Evolutionary conservation across 1,140 invertebrate species (phyloP), one percentile per base, ranked within the genome.

Genomic region (Phortica variegata): DNA sequence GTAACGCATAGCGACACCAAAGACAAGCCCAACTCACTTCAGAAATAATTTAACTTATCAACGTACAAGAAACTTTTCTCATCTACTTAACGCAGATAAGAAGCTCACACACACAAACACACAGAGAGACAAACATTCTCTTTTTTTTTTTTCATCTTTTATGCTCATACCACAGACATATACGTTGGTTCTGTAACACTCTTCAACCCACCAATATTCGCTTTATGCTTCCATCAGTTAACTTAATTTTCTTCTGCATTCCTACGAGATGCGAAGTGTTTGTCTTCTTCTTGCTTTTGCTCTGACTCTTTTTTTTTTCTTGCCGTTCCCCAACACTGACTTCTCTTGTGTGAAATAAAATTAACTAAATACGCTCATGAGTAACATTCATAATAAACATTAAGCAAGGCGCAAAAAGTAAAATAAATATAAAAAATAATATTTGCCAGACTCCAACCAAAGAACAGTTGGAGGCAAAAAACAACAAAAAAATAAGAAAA

Each of bases 381-480:
- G 69, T 63, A 73, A 73, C 69, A 73, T 73, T 73, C 62, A 73
- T 70, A 73, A 73, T 73, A 73, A 73, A 73, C 70, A 65, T 73
- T 73, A 66, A 72, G 61, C 60, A 49, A 51, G 59, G 47, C 57
- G 54, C 63, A 56, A 68, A 60, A 65, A 59, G 58, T 58, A 51
- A 49, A 63, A 73, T 66, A 66, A 66, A 69, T 69, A 73, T 69
- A 66, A 69, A 73, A 73, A 70, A 73, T 71, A 71, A 70, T 62
- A 71, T 71, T 65, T 70, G 58, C 58, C 63, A 69, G 63, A 69
- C 63, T 68, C 63, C 65, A 26, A 10, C 23, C 10, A 10, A 5
- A 26, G 23, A 26, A 26, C n/a, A n/a, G 10, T 26, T 6, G 23
- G 5, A 26, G 23, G 5, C 5, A 26, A 26, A 26, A 26, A 26